Percentiles rank a stretch among this genome's conserved stretches.
These are phyloP conservation scores for Vultur gryphus DNA, from an alignment of 2,797 vertebrate genomes.

Conservation along the genomic window DNA sequence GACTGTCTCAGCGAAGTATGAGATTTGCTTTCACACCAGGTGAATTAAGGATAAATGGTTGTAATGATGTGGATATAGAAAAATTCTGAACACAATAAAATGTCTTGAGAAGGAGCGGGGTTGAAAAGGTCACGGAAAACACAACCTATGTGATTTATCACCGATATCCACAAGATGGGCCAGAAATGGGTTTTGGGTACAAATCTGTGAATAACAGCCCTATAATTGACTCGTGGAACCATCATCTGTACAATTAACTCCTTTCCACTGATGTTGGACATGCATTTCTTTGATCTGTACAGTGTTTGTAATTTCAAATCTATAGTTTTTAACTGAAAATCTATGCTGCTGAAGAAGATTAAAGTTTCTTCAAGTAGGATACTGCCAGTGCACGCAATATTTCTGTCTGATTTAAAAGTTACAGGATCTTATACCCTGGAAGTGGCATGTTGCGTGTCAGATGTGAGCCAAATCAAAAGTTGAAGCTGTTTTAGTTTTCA, in stretches of 20 bases:
- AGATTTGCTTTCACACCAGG: neutral
- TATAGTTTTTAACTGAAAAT: slow-evolving; percentile 8
- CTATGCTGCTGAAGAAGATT: neutral
- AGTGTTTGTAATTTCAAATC: neutral
- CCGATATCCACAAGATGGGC: neutral
- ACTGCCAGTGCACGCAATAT: neutral
- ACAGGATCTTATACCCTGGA: neutral
- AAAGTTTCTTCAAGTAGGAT: neutral
- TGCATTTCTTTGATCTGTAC: neutral
- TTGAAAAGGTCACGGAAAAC: neutral
- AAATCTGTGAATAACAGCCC: neutral
- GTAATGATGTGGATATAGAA: neutral
- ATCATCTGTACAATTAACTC: neutral
- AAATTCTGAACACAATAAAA: neutral
- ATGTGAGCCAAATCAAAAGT: neutral
- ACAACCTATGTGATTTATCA: neutral
- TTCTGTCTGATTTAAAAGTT: neutral
- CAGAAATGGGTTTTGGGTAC: neutral
- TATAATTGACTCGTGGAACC: neutral
- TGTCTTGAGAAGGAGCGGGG: neutral
- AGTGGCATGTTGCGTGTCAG: neutral
- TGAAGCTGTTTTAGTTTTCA: neutral
- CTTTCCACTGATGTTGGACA: neutral
- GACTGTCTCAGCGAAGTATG: rapidly evolving
- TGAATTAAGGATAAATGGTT: neutral